Percentiles rank a stretch among this genome's conserved stretches.
phyloP scores from a whole-genome alignment of 1,140 invertebrate genomes.

The Nymphalis io region DNA sequence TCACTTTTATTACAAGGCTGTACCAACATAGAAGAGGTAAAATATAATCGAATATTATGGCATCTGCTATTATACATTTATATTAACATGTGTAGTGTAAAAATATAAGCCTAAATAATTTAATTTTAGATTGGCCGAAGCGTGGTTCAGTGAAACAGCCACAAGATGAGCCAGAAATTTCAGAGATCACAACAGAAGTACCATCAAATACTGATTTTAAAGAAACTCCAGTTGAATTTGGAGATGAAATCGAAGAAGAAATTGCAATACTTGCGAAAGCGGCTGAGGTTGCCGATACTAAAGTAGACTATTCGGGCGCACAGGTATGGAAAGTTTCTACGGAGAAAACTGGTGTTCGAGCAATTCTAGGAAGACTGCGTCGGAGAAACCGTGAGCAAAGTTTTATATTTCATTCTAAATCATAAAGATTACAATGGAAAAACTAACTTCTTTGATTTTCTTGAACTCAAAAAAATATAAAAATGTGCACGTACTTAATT shows the following conservation, averaged over 20 bases:
- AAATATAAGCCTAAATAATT: slow-evolving; percentile 30
- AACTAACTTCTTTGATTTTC: no score
- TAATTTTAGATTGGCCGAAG: slow-evolving; percentile 63
- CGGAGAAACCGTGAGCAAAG: slow-evolving; percentile 64
- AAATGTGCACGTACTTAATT: no score
- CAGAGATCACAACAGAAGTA: slow-evolving; percentile 36
- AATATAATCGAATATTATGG: not conserved
- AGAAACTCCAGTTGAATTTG: slow-evolving; percentile 29
- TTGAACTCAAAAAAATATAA: not conserved
- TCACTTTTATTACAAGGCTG: slow-evolving; percentile 10
- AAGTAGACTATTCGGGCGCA: slow-evolving; percentile 81
- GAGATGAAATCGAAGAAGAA: slow-evolving; percentile 41
- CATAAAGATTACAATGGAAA: not conserved
- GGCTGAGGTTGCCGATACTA: slow-evolving; percentile 34
- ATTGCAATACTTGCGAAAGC: slow-evolving; percentile 31
- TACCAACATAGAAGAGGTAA: not conserved
- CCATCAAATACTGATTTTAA: slow-evolving; percentile 22
- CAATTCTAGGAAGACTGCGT: slow-evolving; percentile 55
- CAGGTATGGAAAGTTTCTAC: slow-evolving; percentile 82
- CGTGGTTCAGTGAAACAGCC: slow-evolving; percentile 64
- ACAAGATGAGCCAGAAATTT: slow-evolving; percentile 36
- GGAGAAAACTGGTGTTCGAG: slow-evolving; percentile 59
- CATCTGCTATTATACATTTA: not conserved
- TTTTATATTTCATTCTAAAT: not conserved
- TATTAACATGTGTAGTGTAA: not conserved